These are phyloP conservation scores for Drosophila pseudoananassae DNA, from an alignment of 1,140 invertebrate species.

Conservation along the genomic window DNA sequence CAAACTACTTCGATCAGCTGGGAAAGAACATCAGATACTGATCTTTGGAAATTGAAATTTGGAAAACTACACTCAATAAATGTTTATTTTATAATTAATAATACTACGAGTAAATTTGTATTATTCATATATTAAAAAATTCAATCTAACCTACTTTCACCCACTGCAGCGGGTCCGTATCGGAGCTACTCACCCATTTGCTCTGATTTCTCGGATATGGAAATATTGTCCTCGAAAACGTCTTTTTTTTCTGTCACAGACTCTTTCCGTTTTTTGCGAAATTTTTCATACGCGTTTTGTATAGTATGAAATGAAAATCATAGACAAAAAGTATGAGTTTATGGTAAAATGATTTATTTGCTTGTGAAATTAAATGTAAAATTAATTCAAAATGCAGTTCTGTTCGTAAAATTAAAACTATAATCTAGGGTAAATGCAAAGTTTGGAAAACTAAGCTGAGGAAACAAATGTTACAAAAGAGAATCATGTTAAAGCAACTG, in stretches of 20 bases:
- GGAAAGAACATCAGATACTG: slow-evolving; percentile 1
- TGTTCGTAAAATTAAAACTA: slow-evolving; percentile 35
- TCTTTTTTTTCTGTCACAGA: slow-evolving; percentile 45
- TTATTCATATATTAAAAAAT: slow-evolving; percentile 2
- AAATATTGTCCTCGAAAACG: slow-evolving; percentile 61
- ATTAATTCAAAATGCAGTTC: slow-evolving; percentile 63
- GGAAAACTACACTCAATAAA: neutral
- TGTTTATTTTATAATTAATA: neutral
- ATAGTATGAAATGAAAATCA: slow-evolving; percentile 7
- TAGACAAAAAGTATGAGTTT: slow-evolving; percentile 21
- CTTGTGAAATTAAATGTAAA: slow-evolving; percentile 51
- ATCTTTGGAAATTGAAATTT: slow-evolving; percentile 4
- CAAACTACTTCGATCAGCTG: slow-evolving; percentile 28
- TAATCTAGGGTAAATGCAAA: slow-evolving; percentile 59
- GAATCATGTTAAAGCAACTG: slow-evolving; percentile 41
- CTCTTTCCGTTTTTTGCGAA: slow-evolving; percentile 28
- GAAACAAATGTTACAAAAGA: slow-evolving; percentile 82
- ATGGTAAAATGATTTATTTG: slow-evolving; percentile 35
- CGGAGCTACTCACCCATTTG: slow-evolving; percentile 30
- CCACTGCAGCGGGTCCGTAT: slow-evolving; percentile 18
- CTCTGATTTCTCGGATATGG: slow-evolving; percentile 21
- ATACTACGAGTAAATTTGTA: slow-evolving; percentile 19
- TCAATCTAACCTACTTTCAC: slow-evolving; percentile 32
- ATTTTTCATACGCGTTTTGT: slow-evolving; percentile 70
- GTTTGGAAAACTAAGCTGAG: slow-evolving; percentile 46